A percentile compares a stretch with the other conserved stretches of the same genome.
Evolutionary conservation across 2,888 invertebrate genomes (phyloP).

Genomic region (Thyatira batis): DNA sequence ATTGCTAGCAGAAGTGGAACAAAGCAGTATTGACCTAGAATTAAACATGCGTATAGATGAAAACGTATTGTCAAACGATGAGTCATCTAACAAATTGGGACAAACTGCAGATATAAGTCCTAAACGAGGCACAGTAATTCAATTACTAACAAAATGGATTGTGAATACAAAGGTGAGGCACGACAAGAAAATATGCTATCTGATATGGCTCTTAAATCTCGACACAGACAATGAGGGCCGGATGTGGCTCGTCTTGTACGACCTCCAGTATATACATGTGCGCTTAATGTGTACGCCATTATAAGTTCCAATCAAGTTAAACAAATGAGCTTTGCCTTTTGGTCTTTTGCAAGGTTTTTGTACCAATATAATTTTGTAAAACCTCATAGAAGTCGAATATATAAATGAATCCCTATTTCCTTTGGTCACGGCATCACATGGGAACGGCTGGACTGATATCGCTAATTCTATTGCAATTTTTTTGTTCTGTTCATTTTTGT

Average conservation of each 20-base stretch:
- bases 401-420: too few relatives aligned
- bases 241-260: constrained; percentile 55
- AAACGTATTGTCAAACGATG: not conserved
- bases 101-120: not conserved
- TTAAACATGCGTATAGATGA: not conserved
- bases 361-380: too few relatives aligned
- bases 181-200: constrained; percentile 38
- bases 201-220: constrained; percentile 49
- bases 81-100: not conserved
- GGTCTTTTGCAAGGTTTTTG: too few relatives aligned
- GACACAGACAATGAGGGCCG: constrained; percentile 53
- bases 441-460: too few relatives aligned
- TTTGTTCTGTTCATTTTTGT: too few relatives aligned
- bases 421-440: too few relatives aligned
- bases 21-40: not conserved
- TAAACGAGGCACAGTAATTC: not conserved
- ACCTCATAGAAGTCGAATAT: too few relatives aligned
- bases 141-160: constrained; percentile 5
- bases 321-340: too few relatives aligned
- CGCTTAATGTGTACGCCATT: constrained; percentile 31
- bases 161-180: constrained; percentile 46
- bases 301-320: constrained; percentile 12
- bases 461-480: too few relatives aligned
- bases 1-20: not conserved
- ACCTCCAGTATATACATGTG: constrained; percentile 42